Conservation (phyloP, 2,888 invertebrate species). For the Eupithecia abbreviata region DNA sequence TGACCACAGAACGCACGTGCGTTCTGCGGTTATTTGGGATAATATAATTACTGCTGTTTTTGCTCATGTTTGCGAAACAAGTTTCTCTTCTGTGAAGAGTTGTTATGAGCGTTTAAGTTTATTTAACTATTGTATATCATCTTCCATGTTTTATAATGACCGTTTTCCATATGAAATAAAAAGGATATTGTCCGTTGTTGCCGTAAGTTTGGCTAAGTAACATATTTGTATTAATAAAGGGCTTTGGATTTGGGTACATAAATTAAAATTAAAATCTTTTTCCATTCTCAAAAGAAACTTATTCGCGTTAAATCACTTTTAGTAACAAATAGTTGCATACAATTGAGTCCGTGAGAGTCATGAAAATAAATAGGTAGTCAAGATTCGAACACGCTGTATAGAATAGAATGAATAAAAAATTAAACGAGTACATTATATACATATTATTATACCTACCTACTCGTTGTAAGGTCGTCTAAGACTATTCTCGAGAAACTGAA, state of each 20-base stretch:
- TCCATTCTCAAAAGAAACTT: not conserved
- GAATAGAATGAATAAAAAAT: not conserved
- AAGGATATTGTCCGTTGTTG: no score
- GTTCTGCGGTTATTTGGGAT: no score
- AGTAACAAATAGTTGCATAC: not conserved
- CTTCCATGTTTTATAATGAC: no score
- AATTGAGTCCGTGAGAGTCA: not conserved
- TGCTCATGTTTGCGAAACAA: not conserved
- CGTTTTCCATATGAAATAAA: no score
- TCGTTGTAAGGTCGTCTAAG: not conserved
- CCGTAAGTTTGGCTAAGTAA: no score
- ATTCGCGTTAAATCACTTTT: not conserved
- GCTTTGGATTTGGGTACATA: no score
- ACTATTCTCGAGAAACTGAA: not conserved
- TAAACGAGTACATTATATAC: not conserved
- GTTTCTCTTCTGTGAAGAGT: no score
- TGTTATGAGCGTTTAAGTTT: no score
- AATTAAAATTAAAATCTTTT: not conserved
- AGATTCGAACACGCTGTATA: not conserved
- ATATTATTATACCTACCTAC: no score
- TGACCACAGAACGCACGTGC: no score
- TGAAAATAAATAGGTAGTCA: not conserved
- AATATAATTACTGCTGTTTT: not conserved
- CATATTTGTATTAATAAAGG: no score
- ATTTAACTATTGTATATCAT: no score